Conservation (phyloP, 2,113 vertebrate genomes). For the Paramormyrops kingsleyae region DNA sequence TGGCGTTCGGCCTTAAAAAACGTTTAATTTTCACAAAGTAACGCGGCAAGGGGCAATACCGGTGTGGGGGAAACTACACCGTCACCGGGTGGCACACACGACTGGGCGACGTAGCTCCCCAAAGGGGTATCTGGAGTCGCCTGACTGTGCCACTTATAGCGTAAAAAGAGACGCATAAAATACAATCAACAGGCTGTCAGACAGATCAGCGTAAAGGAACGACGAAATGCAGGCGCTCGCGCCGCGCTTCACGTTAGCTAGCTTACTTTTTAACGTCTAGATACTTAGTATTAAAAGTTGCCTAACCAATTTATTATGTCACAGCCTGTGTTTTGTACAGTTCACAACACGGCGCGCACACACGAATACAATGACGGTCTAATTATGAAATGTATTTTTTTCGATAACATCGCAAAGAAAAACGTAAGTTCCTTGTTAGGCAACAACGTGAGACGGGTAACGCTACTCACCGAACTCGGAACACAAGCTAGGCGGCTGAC, state of each 20-base stretch:
- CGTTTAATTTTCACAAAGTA: neutral
- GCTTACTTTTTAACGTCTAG: neutral
- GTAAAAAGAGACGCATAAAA: neutral
- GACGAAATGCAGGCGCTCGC: neutral
- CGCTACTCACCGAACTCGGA: constrained; percentile 9
- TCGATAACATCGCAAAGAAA: neutral
- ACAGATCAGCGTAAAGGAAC: neutral
- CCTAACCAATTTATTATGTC: neutral
- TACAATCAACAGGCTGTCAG: neutral
- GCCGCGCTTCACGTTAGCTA: neutral
- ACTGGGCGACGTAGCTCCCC: neutral
- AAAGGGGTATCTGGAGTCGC: neutral
- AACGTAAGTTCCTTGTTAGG: neutral
- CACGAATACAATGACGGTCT: neutral
- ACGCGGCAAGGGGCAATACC: neutral
- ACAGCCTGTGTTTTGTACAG: neutral
- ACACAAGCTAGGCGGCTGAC: neutral
- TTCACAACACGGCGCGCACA: neutral
- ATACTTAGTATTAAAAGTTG: neutral
- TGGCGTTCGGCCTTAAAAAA: neutral
- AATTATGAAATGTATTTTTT: neutral
- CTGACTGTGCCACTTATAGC: neutral
- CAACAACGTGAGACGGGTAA: neutral
- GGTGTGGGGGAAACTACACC: neutral
- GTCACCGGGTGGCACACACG: neutral